phyloP scores from a whole-genome alignment of 2,797 vertebrate species.

The Ctenopoma kingsleyae region DNA sequence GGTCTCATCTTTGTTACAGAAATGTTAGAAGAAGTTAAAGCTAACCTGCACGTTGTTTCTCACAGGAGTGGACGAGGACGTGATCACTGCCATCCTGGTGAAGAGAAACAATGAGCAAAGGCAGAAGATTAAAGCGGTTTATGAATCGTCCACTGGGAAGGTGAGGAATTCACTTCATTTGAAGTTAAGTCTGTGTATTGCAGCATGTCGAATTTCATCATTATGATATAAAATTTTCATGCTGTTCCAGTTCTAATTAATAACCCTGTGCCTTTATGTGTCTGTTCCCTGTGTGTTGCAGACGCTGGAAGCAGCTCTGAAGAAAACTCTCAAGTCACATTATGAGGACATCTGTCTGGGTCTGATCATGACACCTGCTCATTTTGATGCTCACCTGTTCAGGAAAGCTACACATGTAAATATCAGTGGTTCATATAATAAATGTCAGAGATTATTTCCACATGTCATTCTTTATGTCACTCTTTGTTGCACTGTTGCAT shows the following conservation, averaged over 20 bases:
- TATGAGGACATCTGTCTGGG: conserved; percentile 87
- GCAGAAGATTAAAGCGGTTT: conserved; percentile 91
- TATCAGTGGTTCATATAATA: not conserved
- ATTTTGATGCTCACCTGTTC: conserved; percentile 89
- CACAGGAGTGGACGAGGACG: conserved; percentile 91
- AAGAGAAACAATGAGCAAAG: conserved; percentile 91
- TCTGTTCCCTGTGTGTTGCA: conserved; percentile 61
- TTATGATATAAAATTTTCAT: no score
- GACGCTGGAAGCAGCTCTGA: conserved; percentile 85
- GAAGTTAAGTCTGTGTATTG: not conserved
- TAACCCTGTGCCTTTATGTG: not conserved
- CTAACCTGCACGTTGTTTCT: not conserved
- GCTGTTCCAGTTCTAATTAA: no score
- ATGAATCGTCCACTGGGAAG: conserved; percentile 85
- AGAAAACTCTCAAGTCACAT: conserved; percentile 83
- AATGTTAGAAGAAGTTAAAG: conserved; percentile 2
- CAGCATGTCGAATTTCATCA: no score
- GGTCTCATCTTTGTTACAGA: not conserved
- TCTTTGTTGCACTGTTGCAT: not conserved
- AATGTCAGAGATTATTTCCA: not conserved
- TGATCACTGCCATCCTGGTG: conserved; percentile 88
- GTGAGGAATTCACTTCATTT: conserved; percentile 67
- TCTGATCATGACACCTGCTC: conserved; percentile 89
- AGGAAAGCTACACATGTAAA: conserved; percentile 89
- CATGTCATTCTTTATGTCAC: not conserved